phyloP scores from a whole-genome alignment of 2,113 vertebrate species.

The Spheniscus mendiculus region DNA sequence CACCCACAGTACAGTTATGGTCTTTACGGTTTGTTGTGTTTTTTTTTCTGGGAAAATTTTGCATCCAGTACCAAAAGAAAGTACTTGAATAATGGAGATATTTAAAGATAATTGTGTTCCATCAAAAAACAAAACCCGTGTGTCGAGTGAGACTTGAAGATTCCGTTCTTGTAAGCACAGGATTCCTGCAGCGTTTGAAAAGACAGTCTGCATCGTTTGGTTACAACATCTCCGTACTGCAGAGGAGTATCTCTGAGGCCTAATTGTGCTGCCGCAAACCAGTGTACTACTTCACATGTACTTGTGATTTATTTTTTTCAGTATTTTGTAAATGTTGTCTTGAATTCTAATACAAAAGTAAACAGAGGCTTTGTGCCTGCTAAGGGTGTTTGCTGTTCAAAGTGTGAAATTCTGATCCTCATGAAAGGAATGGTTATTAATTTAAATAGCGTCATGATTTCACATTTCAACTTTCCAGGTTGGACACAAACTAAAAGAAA shows the following conservation, averaged over 20 bases:
- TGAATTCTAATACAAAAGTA: background rate
- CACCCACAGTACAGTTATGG: background rate
- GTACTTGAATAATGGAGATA: background rate
- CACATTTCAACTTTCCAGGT: background rate
- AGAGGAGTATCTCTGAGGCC: background rate
- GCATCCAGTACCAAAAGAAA: background rate
- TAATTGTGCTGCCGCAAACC: background rate
- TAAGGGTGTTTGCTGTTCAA: background rate
- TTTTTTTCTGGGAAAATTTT: background rate
- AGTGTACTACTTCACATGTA: background rate
- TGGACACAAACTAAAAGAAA: background rate
- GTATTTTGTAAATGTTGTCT: background rate
- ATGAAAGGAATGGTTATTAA: background rate
- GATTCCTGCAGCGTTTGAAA: background rate
- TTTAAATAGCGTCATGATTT: background rate
- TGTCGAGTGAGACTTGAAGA: background rate
- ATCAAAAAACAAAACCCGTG: background rate
- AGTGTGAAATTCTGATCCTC: background rate
- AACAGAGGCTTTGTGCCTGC: background rate
- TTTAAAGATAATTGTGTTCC: background rate
- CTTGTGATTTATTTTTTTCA: background rate
- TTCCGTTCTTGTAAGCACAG: background rate
- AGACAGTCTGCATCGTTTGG: background rate
- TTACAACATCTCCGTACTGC: background rate
- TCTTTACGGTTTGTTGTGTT: background rate